A percentile compares a stretch with the other conserved stretches of the same genome.
phyloP scores from a whole-genome alignment of 2,797 vertebrate species.

The Lateolabrax maculatus region DNA sequence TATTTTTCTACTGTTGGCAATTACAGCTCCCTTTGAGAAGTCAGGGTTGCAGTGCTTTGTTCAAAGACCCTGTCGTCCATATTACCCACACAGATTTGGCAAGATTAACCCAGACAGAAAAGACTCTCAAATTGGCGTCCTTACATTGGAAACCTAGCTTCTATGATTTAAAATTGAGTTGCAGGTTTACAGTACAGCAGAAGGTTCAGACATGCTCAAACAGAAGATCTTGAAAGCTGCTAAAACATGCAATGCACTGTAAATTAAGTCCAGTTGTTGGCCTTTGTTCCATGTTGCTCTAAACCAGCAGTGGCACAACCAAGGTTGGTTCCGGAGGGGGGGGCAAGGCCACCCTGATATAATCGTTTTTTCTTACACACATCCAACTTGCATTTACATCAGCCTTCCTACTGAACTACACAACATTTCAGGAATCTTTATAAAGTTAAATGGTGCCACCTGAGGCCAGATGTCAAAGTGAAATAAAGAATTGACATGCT shows the following conservation, averaged over 20 bases:
- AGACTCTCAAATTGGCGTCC: slow-evolving; percentile 15
- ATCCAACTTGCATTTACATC: neutral
- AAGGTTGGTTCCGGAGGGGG: too few species aligned
- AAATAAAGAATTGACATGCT: neutral
- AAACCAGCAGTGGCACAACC: too few species aligned
- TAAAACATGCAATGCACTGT: neutral
- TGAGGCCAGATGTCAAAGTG: slow-evolving; percentile 23
- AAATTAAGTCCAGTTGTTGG: too few species aligned
- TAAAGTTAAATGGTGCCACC: slow-evolving; percentile 3
- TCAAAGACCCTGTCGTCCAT: slow-evolving; percentile 30
- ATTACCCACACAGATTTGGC: slow-evolving; percentile 16
- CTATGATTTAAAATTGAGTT: slow-evolving; percentile 22
- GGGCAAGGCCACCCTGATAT: too few species aligned
- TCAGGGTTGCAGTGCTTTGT: slow-evolving; percentile 22
- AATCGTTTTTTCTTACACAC: neutral
- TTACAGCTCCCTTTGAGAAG: slow-evolving; percentile 30
- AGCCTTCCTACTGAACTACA: neutral
- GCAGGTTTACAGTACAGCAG: slow-evolving; percentile 5
- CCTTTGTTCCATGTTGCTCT: neutral
- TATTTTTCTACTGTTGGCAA: slow-evolving; percentile 11
- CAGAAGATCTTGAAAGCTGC: slow-evolving; percentile 10
- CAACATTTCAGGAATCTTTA: neutral
- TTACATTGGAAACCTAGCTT: neutral
- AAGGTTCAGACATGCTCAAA: slow-evolving; percentile 5
- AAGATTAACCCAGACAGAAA: slow-evolving; percentile 29